Evolutionary conservation across 2,113 vertebrate species (phyloP).

Genomic region (Heterotilapia buettikoferi): DNA sequence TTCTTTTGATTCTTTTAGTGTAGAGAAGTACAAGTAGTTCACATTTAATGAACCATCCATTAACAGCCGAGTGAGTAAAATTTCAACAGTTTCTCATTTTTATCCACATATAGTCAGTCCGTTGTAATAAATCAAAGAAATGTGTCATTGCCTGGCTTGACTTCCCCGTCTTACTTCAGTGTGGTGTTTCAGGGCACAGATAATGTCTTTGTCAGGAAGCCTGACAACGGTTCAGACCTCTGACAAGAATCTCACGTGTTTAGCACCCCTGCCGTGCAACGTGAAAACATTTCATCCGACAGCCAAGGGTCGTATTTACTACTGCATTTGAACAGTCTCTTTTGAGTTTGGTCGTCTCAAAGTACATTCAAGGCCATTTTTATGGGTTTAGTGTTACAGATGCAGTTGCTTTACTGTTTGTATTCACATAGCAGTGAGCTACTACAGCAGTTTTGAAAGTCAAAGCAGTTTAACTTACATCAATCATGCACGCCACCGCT

Average conservation of each 20-base stretch:
- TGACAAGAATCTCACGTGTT: not conserved
- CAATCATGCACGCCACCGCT: not conserved
- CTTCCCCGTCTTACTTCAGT: not conserved
- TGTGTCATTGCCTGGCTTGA: not conserved
- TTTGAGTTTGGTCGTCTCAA: not conserved
- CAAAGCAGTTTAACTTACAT: constrained; percentile 27
- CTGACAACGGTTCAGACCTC: not conserved
- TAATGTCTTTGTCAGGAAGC: not conserved
- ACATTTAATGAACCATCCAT: not conserved
- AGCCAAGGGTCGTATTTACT: not conserved
- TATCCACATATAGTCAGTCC: not conserved
- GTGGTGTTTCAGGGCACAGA: not conserved
- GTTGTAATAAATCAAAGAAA: not conserved
- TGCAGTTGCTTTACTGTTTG: not conserved
- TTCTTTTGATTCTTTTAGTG: not conserved
- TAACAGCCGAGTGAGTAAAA: not conserved
- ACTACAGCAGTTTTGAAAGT: constrained; percentile 12
- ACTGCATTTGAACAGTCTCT: not conserved
- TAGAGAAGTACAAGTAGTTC: not conserved
- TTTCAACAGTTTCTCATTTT: not conserved
- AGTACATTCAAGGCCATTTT: not conserved
- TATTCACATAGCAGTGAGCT: not conserved
- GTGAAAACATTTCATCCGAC: not conserved
- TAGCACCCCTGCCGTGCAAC: not conserved
- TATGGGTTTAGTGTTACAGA: not conserved